A percentile compares a stretch with the other conserved stretches of the same genome.
Conservation (phyloP, 2,888 invertebrate genomes). For the Cryptophagus acutangulus region DNA sequence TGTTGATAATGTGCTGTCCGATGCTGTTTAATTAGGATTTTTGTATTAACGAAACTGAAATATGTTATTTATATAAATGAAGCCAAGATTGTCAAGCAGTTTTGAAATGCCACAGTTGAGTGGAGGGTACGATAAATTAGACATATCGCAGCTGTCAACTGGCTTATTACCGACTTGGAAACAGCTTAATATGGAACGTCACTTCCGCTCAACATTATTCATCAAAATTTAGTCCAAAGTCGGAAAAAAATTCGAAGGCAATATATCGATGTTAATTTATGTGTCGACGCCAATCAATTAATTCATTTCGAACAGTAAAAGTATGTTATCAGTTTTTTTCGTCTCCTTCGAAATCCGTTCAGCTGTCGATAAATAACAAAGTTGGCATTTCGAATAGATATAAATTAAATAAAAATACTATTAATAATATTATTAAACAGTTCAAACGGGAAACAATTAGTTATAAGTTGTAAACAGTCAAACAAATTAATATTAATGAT, state of each 20-base stretch:
- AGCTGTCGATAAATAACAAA: too few relatives aligned
- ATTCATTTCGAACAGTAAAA: too few relatives aligned
- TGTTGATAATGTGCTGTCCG: too few relatives aligned
- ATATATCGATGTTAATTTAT: too few relatives aligned
- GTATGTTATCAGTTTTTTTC: too few relatives aligned
- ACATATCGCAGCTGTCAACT: constrained; percentile 40
- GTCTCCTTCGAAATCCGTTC: too few relatives aligned
- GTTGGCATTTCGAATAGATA: not conserved
- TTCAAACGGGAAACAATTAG: constrained; percentile 35
- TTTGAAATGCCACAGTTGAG: constrained; percentile 31
- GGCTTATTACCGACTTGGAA: constrained; percentile 34
- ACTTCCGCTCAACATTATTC: constrained; percentile 33
- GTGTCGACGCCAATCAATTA: too few relatives aligned
- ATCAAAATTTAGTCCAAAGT: too few relatives aligned
- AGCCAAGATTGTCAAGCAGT: constrained; percentile 28
- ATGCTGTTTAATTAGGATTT: too few relatives aligned
- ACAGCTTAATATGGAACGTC: constrained; percentile 33
- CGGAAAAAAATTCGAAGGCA: too few relatives aligned
- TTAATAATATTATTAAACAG: constrained; percentile 29
- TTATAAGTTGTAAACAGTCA: constrained; percentile 32
- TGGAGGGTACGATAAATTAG: constrained; percentile 38
- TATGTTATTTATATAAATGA: too few relatives aligned
- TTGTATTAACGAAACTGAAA: too few relatives aligned
- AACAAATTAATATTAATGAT: constrained; percentile 28
- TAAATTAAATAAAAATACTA: constrained; percentile 27